Conservation (phyloP, 2,113 vertebrate genomes). For the Pardalotus punctatus region DNA sequence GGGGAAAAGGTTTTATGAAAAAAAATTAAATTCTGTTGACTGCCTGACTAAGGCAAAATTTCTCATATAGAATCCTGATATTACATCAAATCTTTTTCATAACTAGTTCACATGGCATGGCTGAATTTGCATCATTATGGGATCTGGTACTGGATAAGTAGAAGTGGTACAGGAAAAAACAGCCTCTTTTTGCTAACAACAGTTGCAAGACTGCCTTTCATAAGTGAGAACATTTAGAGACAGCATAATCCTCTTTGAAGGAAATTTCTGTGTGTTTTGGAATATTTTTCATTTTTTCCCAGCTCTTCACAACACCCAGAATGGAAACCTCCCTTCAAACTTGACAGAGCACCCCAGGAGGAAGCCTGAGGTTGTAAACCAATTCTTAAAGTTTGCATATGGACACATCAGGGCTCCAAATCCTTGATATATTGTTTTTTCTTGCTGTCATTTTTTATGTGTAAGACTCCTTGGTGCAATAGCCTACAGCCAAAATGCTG, state of each 20-base stretch:
- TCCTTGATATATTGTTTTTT: not conserved
- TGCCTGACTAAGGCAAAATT: not conserved
- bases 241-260: not conserved
- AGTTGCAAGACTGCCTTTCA: not conserved
- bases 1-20: not conserved
- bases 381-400: not conserved
- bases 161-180: not conserved
- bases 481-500: not conserved
- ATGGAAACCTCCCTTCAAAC: not conserved
- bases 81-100: not conserved
- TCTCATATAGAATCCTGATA: not conserved
- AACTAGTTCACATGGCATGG: not conserved
- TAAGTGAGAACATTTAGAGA: not conserved
- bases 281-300: not conserved
- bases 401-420: not conserved
- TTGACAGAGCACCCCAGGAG: not conserved
- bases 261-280: not conserved
- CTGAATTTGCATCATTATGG: not conserved
- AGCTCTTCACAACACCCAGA: not conserved
- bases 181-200: not conserved
- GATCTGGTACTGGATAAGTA: accelerated
- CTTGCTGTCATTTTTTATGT: not conserved
- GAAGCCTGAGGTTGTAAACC: not conserved
- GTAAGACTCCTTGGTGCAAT: not conserved
- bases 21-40: not conserved